Evolutionary conservation across 2,797 vertebrate species (phyloP).

Genomic region (Xenopus petersii): DNA sequence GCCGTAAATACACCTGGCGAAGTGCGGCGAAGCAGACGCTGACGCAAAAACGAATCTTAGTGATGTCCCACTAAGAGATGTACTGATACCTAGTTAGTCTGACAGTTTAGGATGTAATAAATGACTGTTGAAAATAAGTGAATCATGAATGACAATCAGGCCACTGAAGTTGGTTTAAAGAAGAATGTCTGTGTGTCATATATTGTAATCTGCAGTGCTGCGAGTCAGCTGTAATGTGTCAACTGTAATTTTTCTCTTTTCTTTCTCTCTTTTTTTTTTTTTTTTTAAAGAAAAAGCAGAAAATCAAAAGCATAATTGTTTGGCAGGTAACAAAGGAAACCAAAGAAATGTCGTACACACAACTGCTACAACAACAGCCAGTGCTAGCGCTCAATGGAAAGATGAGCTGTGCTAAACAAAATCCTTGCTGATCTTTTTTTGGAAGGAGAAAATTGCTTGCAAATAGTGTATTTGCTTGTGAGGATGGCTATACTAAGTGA

Average conservation of each 20-base stretch:
- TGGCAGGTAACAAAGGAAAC: conserved; percentile 52
- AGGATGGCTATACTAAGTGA: conserved; percentile 46
- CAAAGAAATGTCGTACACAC: conserved; percentile 48
- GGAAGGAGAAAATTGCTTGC: conserved; percentile 44
- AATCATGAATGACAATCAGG: too few species aligned
- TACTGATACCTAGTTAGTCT: too few species aligned
- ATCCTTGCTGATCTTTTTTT: conserved; percentile 44
- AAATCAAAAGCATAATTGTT: conserved; percentile 70
- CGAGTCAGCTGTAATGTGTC: too few species aligned
- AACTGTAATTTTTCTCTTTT: neutral
- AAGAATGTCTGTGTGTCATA: too few species aligned
- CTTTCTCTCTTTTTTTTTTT: conserved; percentile 40
- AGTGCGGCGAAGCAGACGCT: too few species aligned
- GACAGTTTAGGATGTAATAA: too few species aligned
- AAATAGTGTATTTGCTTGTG: conserved; percentile 56
- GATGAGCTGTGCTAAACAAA: conserved; percentile 55
- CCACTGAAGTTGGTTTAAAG: too few species aligned
- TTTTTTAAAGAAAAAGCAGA: conserved; percentile 69
- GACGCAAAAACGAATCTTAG: too few species aligned
- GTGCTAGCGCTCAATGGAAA: conserved; percentile 39
- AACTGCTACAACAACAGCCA: conserved; percentile 38
- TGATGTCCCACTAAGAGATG: too few species aligned
- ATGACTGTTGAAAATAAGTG: too few species aligned
- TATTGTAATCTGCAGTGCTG: too few species aligned
- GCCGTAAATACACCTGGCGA: too few species aligned